These are phyloP conservation scores for Notiomystis cincta DNA, from an alignment of 2,113 vertebrate genomes.

Conservation along the genomic window DNA sequence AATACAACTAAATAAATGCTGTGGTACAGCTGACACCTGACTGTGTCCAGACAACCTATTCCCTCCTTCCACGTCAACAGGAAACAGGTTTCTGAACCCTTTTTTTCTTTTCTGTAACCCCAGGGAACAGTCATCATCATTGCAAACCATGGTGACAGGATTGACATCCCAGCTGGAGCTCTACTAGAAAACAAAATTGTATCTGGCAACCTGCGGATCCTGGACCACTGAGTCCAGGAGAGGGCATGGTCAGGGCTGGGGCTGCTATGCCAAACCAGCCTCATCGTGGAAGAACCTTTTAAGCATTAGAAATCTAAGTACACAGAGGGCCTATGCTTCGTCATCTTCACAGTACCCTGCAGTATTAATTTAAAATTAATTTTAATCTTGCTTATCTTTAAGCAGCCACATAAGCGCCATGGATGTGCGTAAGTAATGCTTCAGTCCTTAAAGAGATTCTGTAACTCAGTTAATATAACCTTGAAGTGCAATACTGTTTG, in stretches of 20 bases:
- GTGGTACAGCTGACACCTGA: background rate
- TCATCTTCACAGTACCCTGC: conserved; percentile 65
- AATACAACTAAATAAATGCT: background rate
- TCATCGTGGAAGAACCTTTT: conserved; percentile 19
- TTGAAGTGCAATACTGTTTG: conserved; percentile 79
- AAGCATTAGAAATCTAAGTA: conserved; percentile 62
- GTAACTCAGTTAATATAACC: conserved; percentile 65
- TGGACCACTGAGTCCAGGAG: conserved; percentile 85
- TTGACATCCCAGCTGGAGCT: conserved; percentile 95
- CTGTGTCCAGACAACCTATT: background rate
- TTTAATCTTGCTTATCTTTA: conserved; percentile 71
- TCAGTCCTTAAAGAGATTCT: conserved; percentile 61
- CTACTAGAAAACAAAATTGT: conserved; percentile 98
- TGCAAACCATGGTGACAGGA: conserved; percentile 96
- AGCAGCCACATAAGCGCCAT: conserved; percentile 59
- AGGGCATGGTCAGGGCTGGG: background rate
- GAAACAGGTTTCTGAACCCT: background rate
- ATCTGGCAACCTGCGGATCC: conserved; percentile 95
- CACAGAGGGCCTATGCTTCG: conserved; percentile 62
- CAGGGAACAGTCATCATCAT: conserved; percentile 99
- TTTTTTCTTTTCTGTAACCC: background rate
- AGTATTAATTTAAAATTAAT: conserved; percentile 72
- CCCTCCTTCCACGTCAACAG: rapidly evolving
- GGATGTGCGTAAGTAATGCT: conserved; percentile 61
- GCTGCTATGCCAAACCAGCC: conserved; percentile 19